Evolutionary conservation across 1,140 invertebrate species (phyloP), one percentile per base, ranked within the genome.

Genomic region (Steinernema feltiae): DNA sequence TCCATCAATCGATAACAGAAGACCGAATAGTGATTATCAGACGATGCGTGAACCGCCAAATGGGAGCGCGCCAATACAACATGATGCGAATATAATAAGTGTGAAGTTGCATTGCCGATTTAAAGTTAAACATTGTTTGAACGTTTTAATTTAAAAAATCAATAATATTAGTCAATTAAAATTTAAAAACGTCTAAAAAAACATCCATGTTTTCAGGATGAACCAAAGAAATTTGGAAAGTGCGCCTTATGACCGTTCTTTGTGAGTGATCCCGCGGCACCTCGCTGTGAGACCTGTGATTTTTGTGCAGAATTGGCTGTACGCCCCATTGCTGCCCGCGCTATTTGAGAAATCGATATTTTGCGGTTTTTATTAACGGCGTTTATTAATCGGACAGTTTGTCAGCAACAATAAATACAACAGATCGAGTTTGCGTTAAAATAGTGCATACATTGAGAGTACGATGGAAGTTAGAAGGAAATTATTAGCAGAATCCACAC

Each of bases 401-500:
- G 24, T 63, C 53, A 63, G 24, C 53, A 63, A 63, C 53, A 63
- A 63, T 63, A 63, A 63, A 63, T 63, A 63, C 12, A 63, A 63
- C 53, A 63, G 24, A 63, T 63, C 53, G 24, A 21, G 12, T 27
- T 17, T 27, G 53, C 53, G 12, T 63, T 63, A 27, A 46, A 12
- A 63, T 15, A 27, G 24, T 12, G 24, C 15, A 17, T 12, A 63
- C 53, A 63, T 63, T 7, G 12, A 63, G 24, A 27, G 53, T 27
- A 27, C 24, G 15, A 7, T 63, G 7, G 53, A 27, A 63, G 53
- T 63, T 63, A 7, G 35, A 32, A 15, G 21, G 32, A 41, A 46
- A 69, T 24, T 32, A 7, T 80, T 74, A 83, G 77, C 83, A 84
- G 24, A 73, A 79, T 18, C 82, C 82, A 75, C 84, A 85, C 27